A percentile compares a stretch with the other conserved stretches of the same genome.
These are phyloP conservation scores for Colletes latitarsis DNA, from an alignment of 1,140 invertebrate genomes.

Conservation along the genomic window DNA sequence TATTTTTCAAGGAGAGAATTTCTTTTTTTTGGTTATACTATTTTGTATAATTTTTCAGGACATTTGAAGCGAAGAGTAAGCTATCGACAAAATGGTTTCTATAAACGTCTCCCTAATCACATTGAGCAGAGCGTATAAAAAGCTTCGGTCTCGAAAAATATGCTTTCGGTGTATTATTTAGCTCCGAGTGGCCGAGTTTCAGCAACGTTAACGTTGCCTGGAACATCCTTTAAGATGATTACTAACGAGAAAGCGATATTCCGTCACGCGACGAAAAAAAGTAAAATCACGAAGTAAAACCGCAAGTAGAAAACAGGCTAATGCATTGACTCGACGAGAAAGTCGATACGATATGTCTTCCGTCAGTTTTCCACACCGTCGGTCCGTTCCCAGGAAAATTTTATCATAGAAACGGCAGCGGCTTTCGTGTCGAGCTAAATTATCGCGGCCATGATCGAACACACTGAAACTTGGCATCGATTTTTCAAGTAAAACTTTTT, in stretches of 20 bases:
- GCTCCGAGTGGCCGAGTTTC: neutral
- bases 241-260: slow-evolving; percentile 46
- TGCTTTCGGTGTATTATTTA: neutral
- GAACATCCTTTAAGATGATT: slow-evolving; percentile 29
- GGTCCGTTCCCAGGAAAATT: slow-evolving; percentile 39
- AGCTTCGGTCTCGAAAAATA: neutral
- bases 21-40: no score
- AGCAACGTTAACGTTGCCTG: neutral
- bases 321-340: slow-evolving; percentile 44
- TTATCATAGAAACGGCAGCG: slow-evolving; percentile 36
- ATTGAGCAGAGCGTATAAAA: no score
- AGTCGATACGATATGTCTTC: slow-evolving; percentile 46
- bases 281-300: slow-evolving; percentile 29
- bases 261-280: neutral
- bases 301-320: slow-evolving; percentile 46
- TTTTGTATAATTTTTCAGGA: no score
- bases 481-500: neutral
- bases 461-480: slow-evolving; percentile 6
- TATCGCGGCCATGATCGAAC: slow-evolving; percentile 20
- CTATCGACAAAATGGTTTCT: no score
- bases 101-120: no score
- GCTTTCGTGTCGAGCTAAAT: slow-evolving; percentile 24
- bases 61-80: no score
- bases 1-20: no score
- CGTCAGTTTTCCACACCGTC: slow-evolving; percentile 48